Percentiles rank a stretch among this genome's conserved stretches.
phyloP scores from a whole-genome alignment of 2,113 vertebrate genomes.

The Heloderma charlesbogerti region DNA sequence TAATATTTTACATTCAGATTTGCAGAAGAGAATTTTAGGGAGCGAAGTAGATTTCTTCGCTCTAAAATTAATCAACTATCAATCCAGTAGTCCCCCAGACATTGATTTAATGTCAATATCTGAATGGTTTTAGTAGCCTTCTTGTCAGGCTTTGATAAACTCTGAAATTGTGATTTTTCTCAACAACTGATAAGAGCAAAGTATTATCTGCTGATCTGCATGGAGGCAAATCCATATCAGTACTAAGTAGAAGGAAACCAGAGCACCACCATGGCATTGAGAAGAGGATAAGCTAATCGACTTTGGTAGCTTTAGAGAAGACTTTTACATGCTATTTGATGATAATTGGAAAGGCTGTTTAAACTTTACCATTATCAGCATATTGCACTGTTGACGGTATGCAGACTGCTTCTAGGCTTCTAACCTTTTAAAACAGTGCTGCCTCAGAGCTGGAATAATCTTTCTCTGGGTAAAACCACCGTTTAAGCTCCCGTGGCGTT shows the following conservation, averaged over 20 bases:
- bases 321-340: conserved; percentile 36
- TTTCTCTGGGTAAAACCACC: conserved; percentile 38
- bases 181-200: conserved; percentile 10
- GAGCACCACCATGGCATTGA: not conserved
- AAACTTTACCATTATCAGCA: conserved; percentile 56
- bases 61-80: conserved; percentile 3
- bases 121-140: not conserved
- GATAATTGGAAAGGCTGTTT: conserved; percentile 60
- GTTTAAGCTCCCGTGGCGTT: conserved; percentile 48
- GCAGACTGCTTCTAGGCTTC: conserved; percentile 59
- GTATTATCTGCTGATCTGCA: conserved; percentile 1
- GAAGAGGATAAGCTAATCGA: conserved; percentile 17
- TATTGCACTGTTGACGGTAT: conserved; percentile 48
- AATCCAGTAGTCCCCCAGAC: not conserved
- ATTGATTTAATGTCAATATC: conserved; percentile 7
- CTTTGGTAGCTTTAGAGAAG: conserved; percentile 7
- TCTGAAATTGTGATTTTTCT: conserved; percentile 43
- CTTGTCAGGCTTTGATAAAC: conserved; percentile 14
- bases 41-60: not conserved
- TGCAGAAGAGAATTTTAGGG: not conserved
- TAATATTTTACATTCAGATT: not conserved
- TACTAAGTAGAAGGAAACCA: not conserved
- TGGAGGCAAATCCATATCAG: conserved; percentile 4
- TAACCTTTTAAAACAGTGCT: conserved; percentile 47
- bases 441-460: conserved; percentile 58